A percentile compares a stretch with the other conserved stretches of the same genome.
Evolutionary conservation across 2,888 invertebrate genomes (phyloP).

Genomic region (Cephus pygmeus): DNA sequence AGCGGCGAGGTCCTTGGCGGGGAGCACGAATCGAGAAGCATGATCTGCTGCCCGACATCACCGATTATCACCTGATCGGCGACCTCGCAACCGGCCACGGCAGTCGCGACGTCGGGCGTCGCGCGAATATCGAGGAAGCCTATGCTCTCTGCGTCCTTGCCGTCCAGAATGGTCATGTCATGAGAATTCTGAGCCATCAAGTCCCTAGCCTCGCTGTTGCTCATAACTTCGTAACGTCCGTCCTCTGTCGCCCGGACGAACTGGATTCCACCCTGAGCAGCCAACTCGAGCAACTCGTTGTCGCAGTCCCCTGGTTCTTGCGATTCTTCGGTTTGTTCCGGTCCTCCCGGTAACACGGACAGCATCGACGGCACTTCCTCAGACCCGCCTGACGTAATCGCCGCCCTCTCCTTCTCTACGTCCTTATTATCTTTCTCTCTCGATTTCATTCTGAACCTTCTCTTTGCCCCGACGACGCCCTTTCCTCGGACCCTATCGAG

Average conservation of each 20-base stretch:
- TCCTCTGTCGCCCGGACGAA: slow-evolving; percentile 64
- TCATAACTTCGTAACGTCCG: slow-evolving; percentile 64
- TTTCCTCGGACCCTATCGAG: too few relatives aligned
- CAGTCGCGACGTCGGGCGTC: slow-evolving; percentile 15
- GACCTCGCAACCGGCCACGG: not conserved
- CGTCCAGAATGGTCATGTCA: slow-evolving; percentile 59
- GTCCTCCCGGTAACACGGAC: too few relatives aligned
- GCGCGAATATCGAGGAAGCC: slow-evolving; percentile 45
- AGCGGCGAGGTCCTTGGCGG: slow-evolving; percentile 34
- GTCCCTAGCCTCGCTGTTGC: slow-evolving; percentile 63
- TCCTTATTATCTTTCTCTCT: too few relatives aligned
- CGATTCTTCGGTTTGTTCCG: too few relatives aligned
- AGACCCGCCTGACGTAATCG: too few relatives aligned
- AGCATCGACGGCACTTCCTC: too few relatives aligned
- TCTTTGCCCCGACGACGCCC: too few relatives aligned
- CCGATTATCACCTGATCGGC: slow-evolving; percentile 30
- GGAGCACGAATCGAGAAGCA: slow-evolving; percentile 51
- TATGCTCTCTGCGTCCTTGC: slow-evolving; percentile 57
- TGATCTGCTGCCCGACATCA: slow-evolving; percentile 50
- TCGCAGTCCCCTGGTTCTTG: slow-evolving; percentile 47
- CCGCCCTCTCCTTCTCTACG: too few relatives aligned
- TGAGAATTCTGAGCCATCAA: slow-evolving; percentile 63
- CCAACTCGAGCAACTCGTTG: slow-evolving; percentile 61
- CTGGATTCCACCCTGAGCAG: slow-evolving; percentile 63
- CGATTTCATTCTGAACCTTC: too few relatives aligned